Percentiles rank a stretch among this genome's conserved stretches.
These are phyloP conservation scores for Ptilorrhoa leucosticta DNA, from an alignment of 2,113 vertebrate species.

Conservation along the genomic window DNA sequence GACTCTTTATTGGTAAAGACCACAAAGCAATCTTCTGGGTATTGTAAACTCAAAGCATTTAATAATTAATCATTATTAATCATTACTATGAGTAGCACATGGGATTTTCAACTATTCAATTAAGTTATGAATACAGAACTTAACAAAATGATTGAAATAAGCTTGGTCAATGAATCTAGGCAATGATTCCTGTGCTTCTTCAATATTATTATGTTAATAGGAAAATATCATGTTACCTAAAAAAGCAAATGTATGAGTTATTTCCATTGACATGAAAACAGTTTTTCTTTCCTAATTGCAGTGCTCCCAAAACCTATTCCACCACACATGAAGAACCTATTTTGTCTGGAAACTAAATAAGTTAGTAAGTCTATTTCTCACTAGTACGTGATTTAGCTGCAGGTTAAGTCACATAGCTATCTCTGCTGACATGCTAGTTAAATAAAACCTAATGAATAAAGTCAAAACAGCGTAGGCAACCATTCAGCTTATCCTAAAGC, in stretches of 20 bases:
- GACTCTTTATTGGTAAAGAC: neutral
- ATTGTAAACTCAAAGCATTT: neutral
- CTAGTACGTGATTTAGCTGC: neutral
- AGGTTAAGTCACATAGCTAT: neutral
- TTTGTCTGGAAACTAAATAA: neutral
- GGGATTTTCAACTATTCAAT: neutral
- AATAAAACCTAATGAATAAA: neutral
- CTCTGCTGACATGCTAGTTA: neutral
- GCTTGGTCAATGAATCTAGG: neutral
- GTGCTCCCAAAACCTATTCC: neutral
- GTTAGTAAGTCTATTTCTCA: neutral
- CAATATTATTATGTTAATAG: neutral
- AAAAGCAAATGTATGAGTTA: neutral
- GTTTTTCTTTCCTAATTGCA: neutral
- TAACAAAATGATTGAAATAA: neutral
- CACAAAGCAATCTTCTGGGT: neutral
- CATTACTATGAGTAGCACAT: neutral
- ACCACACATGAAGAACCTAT: neutral
- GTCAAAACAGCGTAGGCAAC: neutral
- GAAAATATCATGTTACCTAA: neutral
- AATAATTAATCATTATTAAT: neutral
- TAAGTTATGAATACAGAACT: neutral
- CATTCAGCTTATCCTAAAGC: neutral
- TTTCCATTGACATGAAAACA: neutral
- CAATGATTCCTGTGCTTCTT: neutral